Conservation (phyloP, 2,888 invertebrate genomes). For the Aelia acuminata region DNA sequence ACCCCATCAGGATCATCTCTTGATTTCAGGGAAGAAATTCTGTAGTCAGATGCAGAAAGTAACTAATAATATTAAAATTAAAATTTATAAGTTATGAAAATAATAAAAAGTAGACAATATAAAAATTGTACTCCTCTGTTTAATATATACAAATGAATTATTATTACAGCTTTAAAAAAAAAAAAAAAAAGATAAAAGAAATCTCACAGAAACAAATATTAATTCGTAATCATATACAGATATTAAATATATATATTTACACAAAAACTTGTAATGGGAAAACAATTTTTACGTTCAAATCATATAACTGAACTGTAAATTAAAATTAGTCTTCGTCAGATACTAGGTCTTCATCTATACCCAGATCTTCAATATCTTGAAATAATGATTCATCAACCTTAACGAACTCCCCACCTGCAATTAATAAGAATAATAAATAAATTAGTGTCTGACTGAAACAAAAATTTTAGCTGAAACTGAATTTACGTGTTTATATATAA, state of each 20-base stretch:
- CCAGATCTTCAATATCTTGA: conserved; percentile 83
- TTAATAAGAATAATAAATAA: conserved; percentile 25
- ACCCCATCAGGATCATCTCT: no score
- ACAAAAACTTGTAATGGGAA: neutral
- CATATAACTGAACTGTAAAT: conserved; percentile 37
- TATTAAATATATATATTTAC: neutral
- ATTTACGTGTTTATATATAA: no score
- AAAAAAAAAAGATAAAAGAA: neutral
- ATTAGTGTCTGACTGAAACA: no score
- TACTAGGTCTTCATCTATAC: conserved; percentile 68
- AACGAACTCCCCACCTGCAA: conserved; percentile 77
- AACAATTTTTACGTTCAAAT: conserved; percentile 7
- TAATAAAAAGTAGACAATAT: neutral
- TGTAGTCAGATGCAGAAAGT: no score
- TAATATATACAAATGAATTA: neutral
- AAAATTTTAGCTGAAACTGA: no score
- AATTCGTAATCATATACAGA: neutral
- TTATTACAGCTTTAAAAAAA: neutral
- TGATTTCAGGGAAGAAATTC: no score
- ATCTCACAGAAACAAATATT: neutral
- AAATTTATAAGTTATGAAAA: no score
- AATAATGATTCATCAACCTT: conserved; percentile 95
- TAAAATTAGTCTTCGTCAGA: conserved; percentile 61
- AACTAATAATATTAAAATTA: no score
- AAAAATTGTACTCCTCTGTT: neutral